Evolutionary conservation across 2,888 invertebrate species (phyloP).

Genomic region (Agrilus mali): DNA sequence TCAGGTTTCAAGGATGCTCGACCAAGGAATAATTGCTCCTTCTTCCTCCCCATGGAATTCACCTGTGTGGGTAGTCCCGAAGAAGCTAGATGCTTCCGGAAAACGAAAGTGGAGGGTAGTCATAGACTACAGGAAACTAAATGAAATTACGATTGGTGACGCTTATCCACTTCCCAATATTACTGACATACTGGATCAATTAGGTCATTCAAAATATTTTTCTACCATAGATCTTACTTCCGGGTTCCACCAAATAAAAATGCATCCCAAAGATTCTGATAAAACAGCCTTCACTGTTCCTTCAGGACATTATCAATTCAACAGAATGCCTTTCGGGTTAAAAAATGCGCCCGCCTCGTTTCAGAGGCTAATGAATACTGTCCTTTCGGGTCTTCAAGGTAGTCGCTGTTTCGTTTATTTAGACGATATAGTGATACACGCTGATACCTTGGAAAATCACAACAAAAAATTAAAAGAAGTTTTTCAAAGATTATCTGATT

Average conservation of each 20-base stretch:
- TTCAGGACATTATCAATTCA: no score
- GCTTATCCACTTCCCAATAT: conserved; percentile 17
- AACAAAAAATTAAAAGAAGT: conserved; percentile 3
- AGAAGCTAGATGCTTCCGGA: conserved; percentile 18
- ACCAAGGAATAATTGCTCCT: conserved; percentile 16
- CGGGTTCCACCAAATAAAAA: conserved; percentile 9
- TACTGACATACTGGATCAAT: conserved; percentile 5
- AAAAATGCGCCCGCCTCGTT: no score
- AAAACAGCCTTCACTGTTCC: no score
- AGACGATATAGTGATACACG: no score
- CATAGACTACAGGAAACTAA: conserved; percentile 20
- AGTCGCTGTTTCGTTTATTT: no score
- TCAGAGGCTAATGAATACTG: no score
- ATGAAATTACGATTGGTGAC: conserved; percentile 17
- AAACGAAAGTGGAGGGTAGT: conserved; percentile 22
- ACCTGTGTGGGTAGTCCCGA: conserved; percentile 15
- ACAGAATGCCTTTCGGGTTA: no score
- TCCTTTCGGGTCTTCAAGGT: no score
- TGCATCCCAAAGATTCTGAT: neutral
- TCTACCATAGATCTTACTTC: conserved; percentile 4
- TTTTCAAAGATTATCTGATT: conserved; percentile 6
- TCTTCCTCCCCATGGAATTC: conserved; percentile 16
- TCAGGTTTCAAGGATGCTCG: conserved; percentile 17
- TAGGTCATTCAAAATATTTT: conserved; percentile 3
- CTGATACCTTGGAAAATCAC: no score